Conservation (phyloP, 2,797 vertebrate genomes). For the Poeciliopsis turneri region DNA sequence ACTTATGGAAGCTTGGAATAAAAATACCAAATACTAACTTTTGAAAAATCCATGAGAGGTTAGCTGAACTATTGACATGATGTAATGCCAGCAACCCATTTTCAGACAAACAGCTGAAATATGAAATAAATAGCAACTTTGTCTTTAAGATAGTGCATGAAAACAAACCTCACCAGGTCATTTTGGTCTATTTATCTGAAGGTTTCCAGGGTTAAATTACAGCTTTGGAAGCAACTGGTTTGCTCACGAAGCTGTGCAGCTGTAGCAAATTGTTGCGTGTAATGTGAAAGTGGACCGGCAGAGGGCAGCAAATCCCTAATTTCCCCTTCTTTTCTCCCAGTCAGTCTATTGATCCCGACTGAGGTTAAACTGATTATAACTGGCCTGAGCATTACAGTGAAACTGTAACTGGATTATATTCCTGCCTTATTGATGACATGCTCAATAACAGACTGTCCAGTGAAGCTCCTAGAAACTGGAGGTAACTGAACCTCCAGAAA, state of each 20-base stretch:
- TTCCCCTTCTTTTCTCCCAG: conserved; percentile 3
- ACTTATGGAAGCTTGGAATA: not conserved
- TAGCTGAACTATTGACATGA: not conserved
- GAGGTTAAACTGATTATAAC: conserved; percentile 53
- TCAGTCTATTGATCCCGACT: conserved; percentile 30
- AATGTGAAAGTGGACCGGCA: conserved; percentile 31
- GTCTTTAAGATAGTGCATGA: not conserved
- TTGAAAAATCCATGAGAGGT: not conserved
- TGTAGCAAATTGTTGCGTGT: not conserved
- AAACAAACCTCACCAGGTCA: not conserved
- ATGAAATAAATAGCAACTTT: not conserved
- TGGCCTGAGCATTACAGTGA: conserved; percentile 30
- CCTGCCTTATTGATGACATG: conserved; percentile 37
- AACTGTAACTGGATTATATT: conserved; percentile 47
- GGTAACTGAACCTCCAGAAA: conserved; percentile 36
- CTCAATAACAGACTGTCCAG: conserved; percentile 34
- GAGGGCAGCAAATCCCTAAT: conserved; percentile 56
- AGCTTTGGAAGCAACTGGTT: not conserved
- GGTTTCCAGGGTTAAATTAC: not conserved
- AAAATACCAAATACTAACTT: not conserved
- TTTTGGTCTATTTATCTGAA: not conserved
- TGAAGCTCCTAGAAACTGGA: conserved; percentile 19
- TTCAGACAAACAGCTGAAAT: not conserved
- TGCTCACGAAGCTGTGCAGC: not conserved
- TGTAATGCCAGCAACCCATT: not conserved